These are phyloP conservation scores for Pammene fasciana DNA, from an alignment of 2,888 invertebrate genomes.

Conservation along the genomic window DNA sequence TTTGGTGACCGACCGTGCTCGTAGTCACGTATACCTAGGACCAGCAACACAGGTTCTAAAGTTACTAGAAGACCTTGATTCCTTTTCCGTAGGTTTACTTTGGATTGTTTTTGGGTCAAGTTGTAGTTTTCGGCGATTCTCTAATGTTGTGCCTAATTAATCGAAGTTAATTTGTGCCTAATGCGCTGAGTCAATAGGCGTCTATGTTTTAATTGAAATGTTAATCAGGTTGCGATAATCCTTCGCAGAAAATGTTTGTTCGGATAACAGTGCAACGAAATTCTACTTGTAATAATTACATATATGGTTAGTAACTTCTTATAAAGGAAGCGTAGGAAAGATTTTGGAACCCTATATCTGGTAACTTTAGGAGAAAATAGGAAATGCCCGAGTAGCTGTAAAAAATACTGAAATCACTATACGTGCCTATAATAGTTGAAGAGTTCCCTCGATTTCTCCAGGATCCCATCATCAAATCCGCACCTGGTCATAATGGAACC, in stretches of 20 bases:
- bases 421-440: no score
- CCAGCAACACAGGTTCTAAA: background rate
- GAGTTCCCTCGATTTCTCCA: no score
- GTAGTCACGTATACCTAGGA: conserved; percentile 60
- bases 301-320: background rate
- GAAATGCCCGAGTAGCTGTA: no score
- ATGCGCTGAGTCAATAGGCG: conserved; percentile 14
- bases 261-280: conserved; percentile 6
- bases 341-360: no score
- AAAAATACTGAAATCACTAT: no score
- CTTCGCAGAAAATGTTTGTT: conserved; percentile 17
- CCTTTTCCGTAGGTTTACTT: background rate
- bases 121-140: conserved; percentile 32
- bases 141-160: conserved; percentile 50
- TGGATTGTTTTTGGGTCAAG: conserved; percentile 1
- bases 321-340: no score
- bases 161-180: conserved; percentile 45
- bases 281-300: background rate
- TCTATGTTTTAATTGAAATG: conserved; percentile 15
- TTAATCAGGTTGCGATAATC: conserved; percentile 6
- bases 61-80: conserved; percentile 1
- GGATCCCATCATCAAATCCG: no score
- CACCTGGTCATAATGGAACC: no score
- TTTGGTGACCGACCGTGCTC: conserved; percentile 47
- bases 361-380: no score